phyloP scores from a whole-genome alignment of 2,113 vertebrate genomes.

The Neofelis nebulosa region DNA sequence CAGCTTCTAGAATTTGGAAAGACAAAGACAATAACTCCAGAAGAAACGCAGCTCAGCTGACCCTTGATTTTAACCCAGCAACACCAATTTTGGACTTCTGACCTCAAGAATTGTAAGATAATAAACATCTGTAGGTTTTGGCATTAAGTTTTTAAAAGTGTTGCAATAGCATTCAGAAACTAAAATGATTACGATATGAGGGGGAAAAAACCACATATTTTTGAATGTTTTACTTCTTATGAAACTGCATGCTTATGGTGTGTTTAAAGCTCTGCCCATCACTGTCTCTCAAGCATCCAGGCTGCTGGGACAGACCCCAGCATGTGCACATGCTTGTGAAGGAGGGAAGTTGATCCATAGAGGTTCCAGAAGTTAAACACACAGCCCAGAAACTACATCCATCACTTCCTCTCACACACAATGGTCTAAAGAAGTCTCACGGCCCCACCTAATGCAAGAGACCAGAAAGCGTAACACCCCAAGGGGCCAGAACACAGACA shows the following conservation, averaged over 20 bases:
- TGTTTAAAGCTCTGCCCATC: not conserved
- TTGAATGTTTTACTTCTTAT: not conserved
- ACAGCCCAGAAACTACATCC: not conserved
- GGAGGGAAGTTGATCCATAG: fast-evolving
- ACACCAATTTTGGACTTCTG: not conserved
- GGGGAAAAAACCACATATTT: fast-evolving
- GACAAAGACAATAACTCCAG: not conserved
- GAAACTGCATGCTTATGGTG: fast-evolving
- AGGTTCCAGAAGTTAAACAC: not conserved
- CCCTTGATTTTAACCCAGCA: too few species aligned
- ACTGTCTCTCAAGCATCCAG: not conserved
- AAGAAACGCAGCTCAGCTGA: not conserved
- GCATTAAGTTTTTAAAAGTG: too few species aligned
- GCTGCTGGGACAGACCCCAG: not conserved
- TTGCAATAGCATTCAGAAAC: not conserved
- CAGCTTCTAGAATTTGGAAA: not conserved
- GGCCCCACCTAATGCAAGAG: not conserved
- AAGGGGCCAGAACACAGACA: not conserved
- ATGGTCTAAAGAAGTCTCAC: not conserved
- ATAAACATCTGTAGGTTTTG: too few species aligned
- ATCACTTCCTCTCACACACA: not conserved
- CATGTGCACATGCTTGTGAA: too few species aligned
- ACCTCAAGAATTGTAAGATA: not conserved
- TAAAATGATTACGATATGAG: not conserved
- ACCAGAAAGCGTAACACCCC: not conserved